Percentiles rank a stretch among this genome's conserved stretches.
phyloP scores from a whole-genome alignment of 2,113 vertebrate species.

The Takifugu flavidus region DNA sequence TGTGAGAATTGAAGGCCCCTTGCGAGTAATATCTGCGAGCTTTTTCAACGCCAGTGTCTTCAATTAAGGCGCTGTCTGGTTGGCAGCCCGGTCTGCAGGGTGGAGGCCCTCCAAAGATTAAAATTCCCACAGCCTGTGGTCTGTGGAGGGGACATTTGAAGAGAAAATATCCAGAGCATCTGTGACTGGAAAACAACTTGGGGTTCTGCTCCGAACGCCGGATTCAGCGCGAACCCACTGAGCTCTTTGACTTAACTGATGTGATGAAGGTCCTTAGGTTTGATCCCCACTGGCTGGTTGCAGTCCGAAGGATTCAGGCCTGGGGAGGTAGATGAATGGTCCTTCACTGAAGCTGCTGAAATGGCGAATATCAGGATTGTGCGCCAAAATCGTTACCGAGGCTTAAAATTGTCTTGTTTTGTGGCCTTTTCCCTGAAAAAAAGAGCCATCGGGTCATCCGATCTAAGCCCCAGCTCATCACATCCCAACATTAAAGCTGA shows the following conservation, averaged over 20 bases:
- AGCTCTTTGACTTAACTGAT: background rate
- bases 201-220: conserved; percentile 4
- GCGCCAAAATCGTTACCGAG: no score
- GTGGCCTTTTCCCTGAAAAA: background rate
- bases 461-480: conserved; percentile 19
- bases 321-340: conserved; percentile 9
- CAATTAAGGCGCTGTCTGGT: conserved; percentile 46
- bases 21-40: conserved; percentile 33
- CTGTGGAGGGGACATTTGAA: conserved; percentile 35
- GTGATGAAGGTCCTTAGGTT: background rate
- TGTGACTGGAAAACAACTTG: conserved; percentile 28
- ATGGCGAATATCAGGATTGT: no score
- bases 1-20: conserved; percentile 28
- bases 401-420: no score
- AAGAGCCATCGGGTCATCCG: background rate
- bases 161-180: conserved; percentile 39
- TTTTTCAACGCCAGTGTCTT: conserved; percentile 40
- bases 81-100: conserved; percentile 34
- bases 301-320: conserved; percentile 10
- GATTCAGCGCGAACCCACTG: background rate
- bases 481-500: conserved; percentile 21
- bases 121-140: conserved; percentile 51
- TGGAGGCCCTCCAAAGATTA: conserved; percentile 42
- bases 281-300: conserved; percentile 8
- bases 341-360: background rate